Base-by-base conservation (phyloP, 2,113 vertebrate genomes). In the Odontophorus gujanensis region DNA sequence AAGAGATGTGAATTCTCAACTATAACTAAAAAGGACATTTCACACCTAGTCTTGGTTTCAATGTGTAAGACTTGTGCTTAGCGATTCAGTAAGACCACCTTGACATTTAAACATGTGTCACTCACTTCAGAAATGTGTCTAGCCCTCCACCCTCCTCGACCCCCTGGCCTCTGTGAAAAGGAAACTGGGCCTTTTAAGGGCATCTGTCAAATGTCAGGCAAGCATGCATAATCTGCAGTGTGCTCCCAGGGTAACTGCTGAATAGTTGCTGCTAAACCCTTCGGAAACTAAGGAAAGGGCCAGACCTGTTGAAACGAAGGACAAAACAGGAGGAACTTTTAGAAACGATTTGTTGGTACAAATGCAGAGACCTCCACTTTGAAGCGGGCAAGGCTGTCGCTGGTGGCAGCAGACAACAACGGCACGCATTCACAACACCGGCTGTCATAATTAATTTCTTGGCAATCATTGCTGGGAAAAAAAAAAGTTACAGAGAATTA, bases 181-280 rank as follows among this genome's bases (percentile, higher is more conserved):
- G 77, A 94, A 96, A 91, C 53, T 2, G 16, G 78, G 30, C 67
- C 87, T 96, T 95, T 71, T 96, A 88, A 84, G 75, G 84, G 86
- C 73, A 95, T 80, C 75, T 97, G 82, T 96, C 93, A 96, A 96
- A 88, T 83, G 69, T 92, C 87, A 96, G 93, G 68, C 93, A 96
- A 90, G 92, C 94, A 95, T 95, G 96, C 85, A 95, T 93, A 95
- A 96, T 78, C 71, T 94, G 77, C 76, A 89, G 67, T 82, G 32
- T 79, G 61, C 82, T 96, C 90, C 85, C 74, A 92, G 91, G 93
- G 75, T 88, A 94, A 90, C 57, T 76, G 51, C 22, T 90, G 91
- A 85, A 96, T 88, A 89, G 76, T 77, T 85, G 53, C 55, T 88
- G 73, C 73, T 87, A 92, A 96, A 87, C 16, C 47, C 58, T 66